phyloP scores from a whole-genome alignment of 2,113 vertebrate genomes.

The Chitala chitala region DNA sequence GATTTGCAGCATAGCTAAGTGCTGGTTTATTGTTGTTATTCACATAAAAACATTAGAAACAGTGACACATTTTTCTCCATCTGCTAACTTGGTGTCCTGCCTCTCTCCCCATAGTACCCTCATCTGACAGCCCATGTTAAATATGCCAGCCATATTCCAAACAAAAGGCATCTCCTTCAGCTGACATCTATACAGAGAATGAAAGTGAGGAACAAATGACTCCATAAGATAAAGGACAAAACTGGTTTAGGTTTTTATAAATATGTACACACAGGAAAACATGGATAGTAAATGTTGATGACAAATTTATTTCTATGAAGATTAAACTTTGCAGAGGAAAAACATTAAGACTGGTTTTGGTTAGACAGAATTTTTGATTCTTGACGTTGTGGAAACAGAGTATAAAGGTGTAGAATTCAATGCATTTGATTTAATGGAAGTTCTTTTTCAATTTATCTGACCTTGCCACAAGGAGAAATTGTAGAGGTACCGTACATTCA shows the following conservation, averaged over 20 bases:
- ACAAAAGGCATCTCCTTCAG: slow-evolving; percentile 76
- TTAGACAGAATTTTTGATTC: not conserved
- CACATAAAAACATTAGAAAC: slow-evolving; percentile 69
- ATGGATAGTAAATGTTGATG: slow-evolving; percentile 12
- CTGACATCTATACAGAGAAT: slow-evolving; percentile 81
- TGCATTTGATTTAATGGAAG: slow-evolving; percentile 14
- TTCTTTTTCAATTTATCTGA: slow-evolving; percentile 1
- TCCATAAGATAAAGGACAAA: slow-evolving; percentile 45
- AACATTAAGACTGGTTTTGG: not conserved
- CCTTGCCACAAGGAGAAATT: not conserved
- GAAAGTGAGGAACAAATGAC: slow-evolving; percentile 69
- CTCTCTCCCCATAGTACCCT: slow-evolving; percentile 14
- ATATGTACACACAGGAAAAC: slow-evolving; percentile 13
- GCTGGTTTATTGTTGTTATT: slow-evolving; percentile 69
- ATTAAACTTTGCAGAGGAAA: not conserved
- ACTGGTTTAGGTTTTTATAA: slow-evolving; percentile 1
- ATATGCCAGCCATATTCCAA: slow-evolving; percentile 62
- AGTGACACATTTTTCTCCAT: slow-evolving; percentile 36
- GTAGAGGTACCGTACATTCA: slow-evolving; percentile 7
- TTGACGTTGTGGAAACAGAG: slow-evolving; percentile 2
- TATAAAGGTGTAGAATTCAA: not conserved
- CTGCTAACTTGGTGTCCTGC: slow-evolving; percentile 25
- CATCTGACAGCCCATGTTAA: slow-evolving; percentile 57
- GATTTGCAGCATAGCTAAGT: slow-evolving; percentile 46
- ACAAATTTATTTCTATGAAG: slow-evolving; percentile 4